A percentile compares a stretch with the other conserved stretches of the same genome.
Conservation (phyloP, 2,113 vertebrate species). For the Macaca nemestrina region DNA sequence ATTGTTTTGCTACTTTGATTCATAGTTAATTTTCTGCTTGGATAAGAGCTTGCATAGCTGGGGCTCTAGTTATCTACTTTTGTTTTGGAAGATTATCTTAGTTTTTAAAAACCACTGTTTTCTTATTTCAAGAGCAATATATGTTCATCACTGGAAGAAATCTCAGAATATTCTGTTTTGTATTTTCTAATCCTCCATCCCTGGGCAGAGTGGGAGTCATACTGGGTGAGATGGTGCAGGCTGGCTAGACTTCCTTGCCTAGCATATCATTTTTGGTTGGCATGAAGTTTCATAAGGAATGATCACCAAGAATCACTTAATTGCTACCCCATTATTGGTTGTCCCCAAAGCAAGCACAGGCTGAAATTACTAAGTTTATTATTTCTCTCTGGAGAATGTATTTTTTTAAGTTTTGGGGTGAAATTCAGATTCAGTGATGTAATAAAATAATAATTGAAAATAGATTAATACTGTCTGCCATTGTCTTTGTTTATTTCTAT, state of each 20-base stretch:
- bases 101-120: background rate
- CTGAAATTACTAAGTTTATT: background rate
- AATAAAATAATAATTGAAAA: background rate
- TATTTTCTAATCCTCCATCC: background rate
- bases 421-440: background rate
- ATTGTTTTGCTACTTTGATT: background rate
- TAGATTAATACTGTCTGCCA: background rate
- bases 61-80: background rate
- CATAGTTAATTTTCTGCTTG: constrained; percentile 6
- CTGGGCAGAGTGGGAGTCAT: background rate
- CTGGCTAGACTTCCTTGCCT: background rate
- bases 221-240: background rate
- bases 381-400: background rate
- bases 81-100: background rate
- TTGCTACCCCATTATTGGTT: background rate
- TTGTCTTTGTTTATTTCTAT: background rate
- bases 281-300: background rate
- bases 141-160: background rate
- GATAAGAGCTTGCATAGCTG: background rate
- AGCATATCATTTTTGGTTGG: background rate
- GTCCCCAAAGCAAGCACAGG: background rate
- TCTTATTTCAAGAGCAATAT: background rate
- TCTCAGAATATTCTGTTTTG: background rate
- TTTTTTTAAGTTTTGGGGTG: background rate
- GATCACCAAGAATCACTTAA: background rate